Evolutionary conservation across 1,140 invertebrate species (phyloP).

Genomic region (Proales similis): DNA sequence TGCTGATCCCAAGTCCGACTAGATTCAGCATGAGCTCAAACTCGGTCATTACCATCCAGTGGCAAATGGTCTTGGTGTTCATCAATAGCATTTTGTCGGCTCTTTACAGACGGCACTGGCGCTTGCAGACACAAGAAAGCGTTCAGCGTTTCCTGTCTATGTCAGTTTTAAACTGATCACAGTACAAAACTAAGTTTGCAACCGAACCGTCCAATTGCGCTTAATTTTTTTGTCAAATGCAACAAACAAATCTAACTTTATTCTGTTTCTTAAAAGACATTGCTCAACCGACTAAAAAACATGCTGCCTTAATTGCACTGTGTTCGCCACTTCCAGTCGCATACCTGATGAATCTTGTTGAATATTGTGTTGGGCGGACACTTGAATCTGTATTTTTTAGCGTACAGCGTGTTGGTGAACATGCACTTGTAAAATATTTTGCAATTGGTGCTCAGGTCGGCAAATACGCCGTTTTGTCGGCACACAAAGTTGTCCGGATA

Average conservation of each 20-base stretch:
- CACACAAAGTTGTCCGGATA: conserved; percentile 25
- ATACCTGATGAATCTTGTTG: conserved; percentile 4
- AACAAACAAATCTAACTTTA: no score
- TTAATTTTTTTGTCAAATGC: no score
- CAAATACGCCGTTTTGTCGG: conserved; percentile 7
- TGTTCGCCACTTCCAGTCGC: no score
- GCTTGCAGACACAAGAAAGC: no score
- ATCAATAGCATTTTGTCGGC: conserved; percentile 37
- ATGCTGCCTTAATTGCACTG: no score
- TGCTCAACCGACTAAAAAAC: no score
- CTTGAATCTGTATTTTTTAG: background rate
- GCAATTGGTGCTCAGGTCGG: conserved; percentile 13
- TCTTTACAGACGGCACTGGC: no score
- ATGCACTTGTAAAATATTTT: conserved; percentile 20
- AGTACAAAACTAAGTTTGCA: no score
- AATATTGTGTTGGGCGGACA: conserved; percentile 20
- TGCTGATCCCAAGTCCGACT: background rate
- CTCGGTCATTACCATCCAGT: conserved; percentile 34
- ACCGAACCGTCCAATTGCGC: no score
- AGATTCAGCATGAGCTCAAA: conserved; percentile 28
- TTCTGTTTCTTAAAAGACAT: no score
- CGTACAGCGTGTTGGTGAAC: background rate
- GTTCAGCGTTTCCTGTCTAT: no score
- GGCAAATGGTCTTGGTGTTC: conserved; percentile 26
- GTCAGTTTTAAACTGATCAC: no score